Evolutionary conservation across 2,797 vertebrate genomes (phyloP), one percentile per base, ranked within the genome.

Genomic region (Manis pentadactyla): DNA sequence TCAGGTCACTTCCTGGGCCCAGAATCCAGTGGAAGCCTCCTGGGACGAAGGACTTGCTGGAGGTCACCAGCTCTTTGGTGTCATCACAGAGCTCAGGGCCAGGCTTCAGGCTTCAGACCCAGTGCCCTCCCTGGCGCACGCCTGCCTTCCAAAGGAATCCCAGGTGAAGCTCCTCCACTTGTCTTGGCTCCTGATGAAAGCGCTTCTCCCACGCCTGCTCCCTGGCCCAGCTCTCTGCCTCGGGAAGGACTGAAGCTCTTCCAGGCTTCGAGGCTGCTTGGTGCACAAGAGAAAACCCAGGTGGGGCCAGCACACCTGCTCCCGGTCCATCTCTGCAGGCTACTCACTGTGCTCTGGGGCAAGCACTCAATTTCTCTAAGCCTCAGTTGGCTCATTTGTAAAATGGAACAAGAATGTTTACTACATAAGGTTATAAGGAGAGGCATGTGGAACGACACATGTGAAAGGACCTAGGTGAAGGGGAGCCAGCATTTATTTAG

Each of bases 381-480:
- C 46, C 42, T 87, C 19, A 8, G 25, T 78, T 71, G 88, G 8
- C 42, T 53, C 31, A 7, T 27, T 37, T 39, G 21, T 59, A 49
- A 88, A 88, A 57, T 13, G 19, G 71, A 31, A 7, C 15, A 0
- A 59, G 39, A 15, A 51, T 5, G 25, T 19, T 88, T 37, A 19
- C 42, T 15, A 11, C n/a, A 1, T 4, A 10, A n/a, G 59, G 57
- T 17, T 17, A 17, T 7, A n/a, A 19, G 55, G 39, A 42, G 12
- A 46, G 11, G n/a, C 17, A 1, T 0, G 6, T 7, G 68, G 74
- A 34, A 34, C 29, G 0, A 1, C 9, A 34, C 5, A 13, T 27
- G 71, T 23, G 15, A 18, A 34, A 69, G 84, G 64, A 18, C 75
- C n/a, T 13, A 21, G 66, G 49, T 34, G 19, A 25, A 34, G 10